A percentile compares a stretch with the other conserved stretches of the same genome.
phyloP scores from a whole-genome alignment of 2,113 vertebrate species.

The Ctenodactylus gundi region DNA sequence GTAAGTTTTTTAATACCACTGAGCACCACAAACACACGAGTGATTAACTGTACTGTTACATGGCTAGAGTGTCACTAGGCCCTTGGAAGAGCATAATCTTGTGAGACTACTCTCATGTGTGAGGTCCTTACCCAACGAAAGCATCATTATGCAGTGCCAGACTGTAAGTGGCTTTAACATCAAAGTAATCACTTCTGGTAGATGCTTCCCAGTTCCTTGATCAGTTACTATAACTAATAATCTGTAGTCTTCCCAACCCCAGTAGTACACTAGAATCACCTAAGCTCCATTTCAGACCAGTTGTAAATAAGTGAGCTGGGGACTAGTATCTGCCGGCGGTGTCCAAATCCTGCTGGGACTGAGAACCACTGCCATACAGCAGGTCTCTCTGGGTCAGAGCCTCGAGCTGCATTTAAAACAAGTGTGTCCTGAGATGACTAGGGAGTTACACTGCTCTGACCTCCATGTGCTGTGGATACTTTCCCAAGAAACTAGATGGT shows the following conservation, averaged over 20 bases:
- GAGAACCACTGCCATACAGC: too few species aligned
- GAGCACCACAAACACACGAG: neutral
- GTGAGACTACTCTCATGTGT: neutral
- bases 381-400: neutral
- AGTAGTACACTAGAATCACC: too few species aligned
- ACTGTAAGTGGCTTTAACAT: neutral
- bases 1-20: neutral
- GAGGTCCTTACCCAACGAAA: neutral
- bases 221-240: neutral
- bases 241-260: neutral
- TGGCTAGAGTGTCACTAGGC: neutral
- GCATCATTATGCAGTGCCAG: neutral
- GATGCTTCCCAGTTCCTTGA: neutral
- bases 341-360: neutral
- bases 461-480: neutral
- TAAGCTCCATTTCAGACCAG: too few species aligned
- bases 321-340: neutral
- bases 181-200: neutral
- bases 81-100: too few species aligned
- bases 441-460: neutral
- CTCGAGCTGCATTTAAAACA: neutral
- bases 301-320: too few species aligned
- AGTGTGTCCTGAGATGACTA: neutral
- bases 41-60: neutral
- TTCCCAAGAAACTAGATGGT: neutral